Base-by-base conservation (phyloP, 2,888 invertebrate species). In the Drosophila percnosoma region DNA sequence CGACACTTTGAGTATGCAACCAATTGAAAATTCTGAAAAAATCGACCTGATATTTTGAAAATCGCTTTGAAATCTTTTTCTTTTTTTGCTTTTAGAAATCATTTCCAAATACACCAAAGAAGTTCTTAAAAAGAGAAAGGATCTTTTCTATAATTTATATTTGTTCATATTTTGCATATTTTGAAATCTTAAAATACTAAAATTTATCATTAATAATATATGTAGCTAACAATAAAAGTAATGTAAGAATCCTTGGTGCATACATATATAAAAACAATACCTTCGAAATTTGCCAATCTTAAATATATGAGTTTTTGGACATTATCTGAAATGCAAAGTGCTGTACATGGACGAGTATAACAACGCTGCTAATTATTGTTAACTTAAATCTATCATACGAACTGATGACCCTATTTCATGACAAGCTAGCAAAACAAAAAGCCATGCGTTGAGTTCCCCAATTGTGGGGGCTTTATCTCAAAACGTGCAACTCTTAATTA, bases 401-500 rank as follows among this genome's bases (percentile, higher is more conserved):
- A 48, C 31, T 33, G 11, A 3, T 8, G 7, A 13, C 10, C 36
- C 2, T 3, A 10, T n/a, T 13, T 24, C 13, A 38, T 21, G 36
- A 31, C 54, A 18, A 18, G 4, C 13, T 18, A 11, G 13, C 5
- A 51, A 15, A 4, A 45, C 15, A 21, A 33, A 33, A 11, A 21
- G 45, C 21, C 2, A 15, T 15, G 15, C 45, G 2, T 24, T 1
- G 21, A 15, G 45, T 8, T 8, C 2, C 8, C 24, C 45, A 21
- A n/a, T 27, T 40, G 33, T 33, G 10, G 10, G 15, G 13, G 27
- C 11, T 5, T 60, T 51, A 61, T 65, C 27, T 4, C 5, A 27
- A 7, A 61, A 38, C 61, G 34, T 61, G 29, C 7, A 11, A 4
- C 27, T 4, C 11, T 31, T n/a, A 58, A 53, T 61, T 49, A 36